Evolutionary conservation across 2,888 invertebrate genomes (phyloP).

Genomic region (Melipona bicolor): DNA sequence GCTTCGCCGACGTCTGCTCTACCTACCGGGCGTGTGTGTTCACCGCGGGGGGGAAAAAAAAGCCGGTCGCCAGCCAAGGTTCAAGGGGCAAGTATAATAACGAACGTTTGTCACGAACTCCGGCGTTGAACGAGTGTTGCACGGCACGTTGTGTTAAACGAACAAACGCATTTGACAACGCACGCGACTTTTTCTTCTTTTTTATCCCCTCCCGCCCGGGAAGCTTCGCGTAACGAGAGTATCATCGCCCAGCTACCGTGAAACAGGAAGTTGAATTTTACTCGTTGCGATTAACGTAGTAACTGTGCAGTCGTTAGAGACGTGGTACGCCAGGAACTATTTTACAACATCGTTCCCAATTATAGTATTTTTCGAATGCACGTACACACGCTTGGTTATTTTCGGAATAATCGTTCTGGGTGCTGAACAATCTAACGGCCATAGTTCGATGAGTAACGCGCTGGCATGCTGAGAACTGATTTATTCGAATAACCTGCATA

Average conservation of each 20-base stretch:
- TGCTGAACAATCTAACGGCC: background rate
- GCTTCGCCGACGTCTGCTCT: conserved; percentile 28
- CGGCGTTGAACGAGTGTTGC: background rate
- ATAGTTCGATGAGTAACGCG: conserved; percentile 37
- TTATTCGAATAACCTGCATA: conserved; percentile 43
- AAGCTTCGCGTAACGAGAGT: conserved; percentile 5
- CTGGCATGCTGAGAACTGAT: conserved; percentile 27
- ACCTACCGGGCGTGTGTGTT: background rate
- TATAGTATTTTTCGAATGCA: background rate
- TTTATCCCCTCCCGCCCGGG: background rate
- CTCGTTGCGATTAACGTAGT: background rate
- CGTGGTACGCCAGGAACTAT: background rate
- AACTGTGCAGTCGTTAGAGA: background rate
- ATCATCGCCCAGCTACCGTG: background rate
- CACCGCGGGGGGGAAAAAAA: conserved; percentile 13
- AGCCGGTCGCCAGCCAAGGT: conserved; percentile 10
- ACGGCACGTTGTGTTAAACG: background rate
- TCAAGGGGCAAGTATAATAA: conserved; percentile 57
- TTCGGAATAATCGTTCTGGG: conserved; percentile 1
- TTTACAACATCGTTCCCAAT: background rate
- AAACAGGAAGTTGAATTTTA: conserved; percentile 17
- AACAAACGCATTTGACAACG: conserved; percentile 10
- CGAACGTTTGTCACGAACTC: conserved; percentile 5
- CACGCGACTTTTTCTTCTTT: background rate
- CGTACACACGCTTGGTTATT: background rate